Conservation (phyloP, 2,113 vertebrate species). For the Pelecanoides urinatrix region DNA sequence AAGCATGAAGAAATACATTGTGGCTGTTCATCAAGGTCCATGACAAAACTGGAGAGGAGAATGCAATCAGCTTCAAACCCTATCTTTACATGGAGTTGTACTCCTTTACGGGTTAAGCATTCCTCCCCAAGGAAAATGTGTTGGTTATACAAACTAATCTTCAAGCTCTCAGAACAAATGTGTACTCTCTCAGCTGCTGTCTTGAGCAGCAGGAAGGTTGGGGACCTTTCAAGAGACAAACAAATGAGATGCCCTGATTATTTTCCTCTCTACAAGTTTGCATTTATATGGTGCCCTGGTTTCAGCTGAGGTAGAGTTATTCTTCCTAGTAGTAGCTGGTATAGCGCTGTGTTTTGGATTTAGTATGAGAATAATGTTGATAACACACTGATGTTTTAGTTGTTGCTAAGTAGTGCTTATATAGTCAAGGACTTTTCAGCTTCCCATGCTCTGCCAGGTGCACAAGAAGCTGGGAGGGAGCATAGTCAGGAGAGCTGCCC, state of each 20-base stretch:
- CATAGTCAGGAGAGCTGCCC: too few relatives aligned
- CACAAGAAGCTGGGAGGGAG: too few relatives aligned
- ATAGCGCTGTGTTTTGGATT: too few relatives aligned
- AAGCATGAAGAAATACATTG: background rate
- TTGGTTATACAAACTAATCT: background rate
- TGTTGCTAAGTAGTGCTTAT: too few relatives aligned
- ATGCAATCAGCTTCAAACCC: background rate
- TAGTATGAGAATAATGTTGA: too few relatives aligned
- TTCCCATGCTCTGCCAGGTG: too few relatives aligned
- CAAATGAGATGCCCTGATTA: background rate
- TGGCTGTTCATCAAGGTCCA: background rate
- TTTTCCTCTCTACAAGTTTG: background rate
- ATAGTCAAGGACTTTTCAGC: too few relatives aligned
- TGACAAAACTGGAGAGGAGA: background rate
- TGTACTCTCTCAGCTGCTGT: background rate
- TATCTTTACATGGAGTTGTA: background rate
- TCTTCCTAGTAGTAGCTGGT: too few relatives aligned
- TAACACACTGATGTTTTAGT: too few relatives aligned
- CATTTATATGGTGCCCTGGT: background rate
- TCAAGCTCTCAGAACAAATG: background rate
- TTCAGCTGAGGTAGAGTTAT: too few relatives aligned
- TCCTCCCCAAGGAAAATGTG: background rate
- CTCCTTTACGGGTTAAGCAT: background rate
- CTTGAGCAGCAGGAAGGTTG: background rate
- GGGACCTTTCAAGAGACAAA: background rate